These are phyloP conservation scores for Tipula helvola DNA, from an alignment of 2,888 invertebrate species.

Conservation along the genomic window DNA sequence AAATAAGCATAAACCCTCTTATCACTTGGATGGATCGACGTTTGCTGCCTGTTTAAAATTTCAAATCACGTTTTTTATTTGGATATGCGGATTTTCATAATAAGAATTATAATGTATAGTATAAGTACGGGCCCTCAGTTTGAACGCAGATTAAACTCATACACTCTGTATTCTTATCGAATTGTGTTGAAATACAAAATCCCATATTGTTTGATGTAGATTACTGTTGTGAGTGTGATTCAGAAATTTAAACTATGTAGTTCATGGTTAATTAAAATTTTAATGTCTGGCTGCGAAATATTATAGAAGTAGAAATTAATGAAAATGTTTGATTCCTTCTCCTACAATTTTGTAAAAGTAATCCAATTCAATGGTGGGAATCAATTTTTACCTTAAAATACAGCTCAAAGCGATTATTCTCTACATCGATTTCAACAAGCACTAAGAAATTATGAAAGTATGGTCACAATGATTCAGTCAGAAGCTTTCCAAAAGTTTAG, in stretches of 20 bases:
- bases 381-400: too few species aligned
- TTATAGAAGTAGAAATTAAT: too few species aligned
- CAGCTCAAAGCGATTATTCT: too few species aligned
- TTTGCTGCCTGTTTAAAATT: not conserved
- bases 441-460: too few species aligned
- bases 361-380: too few species aligned
- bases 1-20: not conserved
- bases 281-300: too few species aligned
- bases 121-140: not conserved
- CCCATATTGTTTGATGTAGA: not conserved
- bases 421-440: too few species aligned
- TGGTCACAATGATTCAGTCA: too few species aligned
- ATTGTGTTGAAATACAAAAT: not conserved
- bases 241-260: not conserved
- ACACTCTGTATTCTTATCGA: not conserved
- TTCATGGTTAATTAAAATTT: not conserved
- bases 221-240: not conserved
- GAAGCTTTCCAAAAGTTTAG: too few species aligned
- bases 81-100: not conserved
- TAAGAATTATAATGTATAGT: not conserved
- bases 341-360: too few species aligned
- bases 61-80: not conserved
- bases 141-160: not conserved
- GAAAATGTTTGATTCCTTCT: too few species aligned
- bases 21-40: not conserved